Conservation (phyloP, 1,140 invertebrate species). For the Panulirus ornatus region DNA sequence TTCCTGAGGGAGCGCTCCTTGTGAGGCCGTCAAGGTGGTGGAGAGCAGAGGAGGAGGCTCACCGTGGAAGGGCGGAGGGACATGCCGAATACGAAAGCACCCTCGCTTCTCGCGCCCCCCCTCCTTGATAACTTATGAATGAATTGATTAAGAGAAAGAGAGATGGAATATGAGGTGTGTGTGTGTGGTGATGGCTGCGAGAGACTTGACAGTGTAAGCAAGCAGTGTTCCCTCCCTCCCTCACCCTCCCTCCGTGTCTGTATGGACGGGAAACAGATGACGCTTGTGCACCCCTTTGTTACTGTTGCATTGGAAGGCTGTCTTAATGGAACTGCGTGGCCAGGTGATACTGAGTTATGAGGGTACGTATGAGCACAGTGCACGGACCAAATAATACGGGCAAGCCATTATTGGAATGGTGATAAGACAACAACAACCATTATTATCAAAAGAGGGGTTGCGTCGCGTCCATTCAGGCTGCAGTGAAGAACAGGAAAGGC, state of each 20-base stretch:
- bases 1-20: conserved; percentile 58
- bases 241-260: not conserved
- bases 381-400: conserved; percentile 19
- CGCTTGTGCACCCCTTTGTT: conserved; percentile 2
- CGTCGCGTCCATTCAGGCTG: not conserved
- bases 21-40: conserved; percentile 45
- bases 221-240: not conserved
- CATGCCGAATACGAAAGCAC: conserved; percentile 55
- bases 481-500: too few species aligned
- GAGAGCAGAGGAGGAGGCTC: not conserved
- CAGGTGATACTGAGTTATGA: conserved; percentile 31
- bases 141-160: too few species aligned
- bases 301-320: not conserved
- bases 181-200: not conserved
- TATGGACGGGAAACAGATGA: too few species aligned
- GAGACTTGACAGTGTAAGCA: not conserved
- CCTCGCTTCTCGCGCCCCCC: conserved; percentile 17
- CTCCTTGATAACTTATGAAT: too few species aligned
- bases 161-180: too few species aligned
- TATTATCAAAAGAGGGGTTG: not conserved
- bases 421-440: not conserved
- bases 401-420: conserved; percentile 22
- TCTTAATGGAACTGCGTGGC: conserved; percentile 26
- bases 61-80: not conserved
- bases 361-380: conserved; percentile 37